A percentile compares a stretch with the other conserved stretches of the same genome.
Conservation (phyloP, 2,888 invertebrate species). For the Hoplodrina ambigua region DNA sequence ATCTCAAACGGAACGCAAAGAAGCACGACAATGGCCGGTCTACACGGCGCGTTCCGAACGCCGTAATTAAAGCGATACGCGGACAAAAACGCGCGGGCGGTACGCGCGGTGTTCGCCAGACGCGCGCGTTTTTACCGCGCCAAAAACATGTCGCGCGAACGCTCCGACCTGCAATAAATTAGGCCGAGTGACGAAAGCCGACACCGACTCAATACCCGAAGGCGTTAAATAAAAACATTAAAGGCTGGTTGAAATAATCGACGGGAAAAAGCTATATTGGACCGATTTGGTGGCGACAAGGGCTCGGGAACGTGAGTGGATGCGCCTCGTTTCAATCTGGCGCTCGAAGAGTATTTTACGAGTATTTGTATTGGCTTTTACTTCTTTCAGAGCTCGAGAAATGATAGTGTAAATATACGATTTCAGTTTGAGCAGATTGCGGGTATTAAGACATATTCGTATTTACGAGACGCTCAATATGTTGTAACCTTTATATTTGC, state of each 20-base stretch:
- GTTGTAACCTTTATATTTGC: constrained; percentile 22
- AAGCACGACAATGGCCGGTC: constrained; percentile 61
- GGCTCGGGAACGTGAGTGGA: constrained; percentile 72
- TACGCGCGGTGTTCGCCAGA: constrained; percentile 76
- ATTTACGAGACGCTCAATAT: constrained; percentile 44
- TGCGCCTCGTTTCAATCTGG: constrained; percentile 71
- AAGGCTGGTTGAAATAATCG: constrained; percentile 87
- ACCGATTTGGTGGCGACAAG: constrained; percentile 86
- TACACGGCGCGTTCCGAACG: constrained; percentile 70
- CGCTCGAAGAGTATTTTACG: constrained; percentile 66
- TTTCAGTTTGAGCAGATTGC: constrained; percentile 55
- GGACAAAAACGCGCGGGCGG: constrained; percentile 80
- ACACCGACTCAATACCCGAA: constrained; percentile 86
- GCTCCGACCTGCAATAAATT: constrained; percentile 86
- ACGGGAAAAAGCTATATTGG: constrained; percentile 85
- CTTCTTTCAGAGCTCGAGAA: constrained; percentile 61
- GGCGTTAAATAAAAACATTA: constrained; percentile 90
- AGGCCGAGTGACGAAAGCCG: constrained; percentile 85
- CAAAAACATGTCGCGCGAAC: constrained; percentile 83
- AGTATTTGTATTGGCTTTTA: constrained; percentile 69
- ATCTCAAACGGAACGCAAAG: constrained; percentile 58
- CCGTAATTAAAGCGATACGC: constrained; percentile 87
- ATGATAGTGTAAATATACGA: constrained; percentile 67
- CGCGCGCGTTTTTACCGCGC: constrained; percentile 82
- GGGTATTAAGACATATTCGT: constrained; percentile 50